Conservation (phyloP, 1,140 invertebrate genomes). For the Pemphigus obesinymphae region DNA sequence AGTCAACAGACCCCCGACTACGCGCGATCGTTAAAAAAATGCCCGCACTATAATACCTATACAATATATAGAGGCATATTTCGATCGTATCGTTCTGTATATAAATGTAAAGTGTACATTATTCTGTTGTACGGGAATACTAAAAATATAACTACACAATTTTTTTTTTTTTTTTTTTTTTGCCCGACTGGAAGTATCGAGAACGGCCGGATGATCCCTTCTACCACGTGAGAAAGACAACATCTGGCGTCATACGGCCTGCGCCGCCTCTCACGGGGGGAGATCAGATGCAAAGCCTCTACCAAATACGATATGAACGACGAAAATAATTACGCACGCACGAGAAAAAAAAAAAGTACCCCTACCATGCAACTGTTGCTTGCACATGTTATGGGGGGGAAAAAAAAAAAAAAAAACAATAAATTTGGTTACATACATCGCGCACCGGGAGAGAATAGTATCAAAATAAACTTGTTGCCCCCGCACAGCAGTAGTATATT, state of each 20-base stretch:
- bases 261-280: constrained; percentile 21
- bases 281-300: constrained; percentile 32
- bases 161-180: constrained; percentile 25
- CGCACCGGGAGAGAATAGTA: constrained; percentile 15
- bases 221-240: constrained; percentile 4
- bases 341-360: constrained; percentile 38
- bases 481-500: too few relatives aligned
- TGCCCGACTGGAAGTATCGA: constrained; percentile 23
- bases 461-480: constrained; percentile 39
- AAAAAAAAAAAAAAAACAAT: constrained; percentile 19
- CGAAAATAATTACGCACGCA: constrained; percentile 5
- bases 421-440: constrained; percentile 18
- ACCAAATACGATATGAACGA: constrained; percentile 12
- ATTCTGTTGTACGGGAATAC: constrained; percentile 7
- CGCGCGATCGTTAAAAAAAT: background rate
- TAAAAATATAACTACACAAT: background rate
- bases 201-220: constrained; percentile 6
- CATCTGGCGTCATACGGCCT: constrained; percentile 35
- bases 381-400: constrained; percentile 9
- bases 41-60: background rate
- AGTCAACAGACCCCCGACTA: too few relatives aligned
- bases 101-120: too few relatives aligned
- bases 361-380: constrained; percentile 39
- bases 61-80: background rate
- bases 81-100: background rate